These are phyloP conservation scores for Meganola albula DNA, from an alignment of 2,888 invertebrate genomes.

Conservation along the genomic window DNA sequence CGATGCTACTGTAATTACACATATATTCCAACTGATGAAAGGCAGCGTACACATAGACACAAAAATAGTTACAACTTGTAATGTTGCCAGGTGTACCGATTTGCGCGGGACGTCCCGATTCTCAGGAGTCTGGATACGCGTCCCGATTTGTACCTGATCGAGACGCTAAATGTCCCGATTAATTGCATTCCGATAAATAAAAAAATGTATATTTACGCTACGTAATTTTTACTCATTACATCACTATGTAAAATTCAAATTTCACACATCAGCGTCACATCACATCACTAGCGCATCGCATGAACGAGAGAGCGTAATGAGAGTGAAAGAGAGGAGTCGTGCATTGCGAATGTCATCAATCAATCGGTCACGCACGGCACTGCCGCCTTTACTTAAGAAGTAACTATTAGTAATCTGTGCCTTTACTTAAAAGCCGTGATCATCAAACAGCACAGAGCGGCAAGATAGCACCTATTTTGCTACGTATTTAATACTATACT, in stretches of 20 bases:
- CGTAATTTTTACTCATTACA: not conserved
- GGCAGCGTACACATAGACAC: too few relatives aligned
- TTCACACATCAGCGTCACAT: not conserved
- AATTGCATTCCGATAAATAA: not conserved
- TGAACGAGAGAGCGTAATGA: not conserved
- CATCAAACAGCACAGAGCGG: too few relatives aligned
- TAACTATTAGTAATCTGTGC: too few relatives aligned
- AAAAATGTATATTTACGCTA: not conserved
- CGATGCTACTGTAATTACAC: too few relatives aligned
- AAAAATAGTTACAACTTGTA: too few relatives aligned
- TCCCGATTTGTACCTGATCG: not conserved
- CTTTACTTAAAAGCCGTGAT: too few relatives aligned
- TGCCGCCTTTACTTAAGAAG: too few relatives aligned
- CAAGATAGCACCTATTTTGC: too few relatives aligned
- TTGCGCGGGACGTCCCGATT: not conserved
- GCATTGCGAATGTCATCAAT: too few relatives aligned
- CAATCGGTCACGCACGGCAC: too few relatives aligned
- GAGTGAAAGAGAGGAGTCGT: not conserved
- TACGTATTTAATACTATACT: too few relatives aligned
- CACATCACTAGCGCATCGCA: not conserved
- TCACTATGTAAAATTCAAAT: not conserved
- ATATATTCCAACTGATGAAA: too few relatives aligned
- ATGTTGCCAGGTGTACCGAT: not conserved
- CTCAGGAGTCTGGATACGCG: not conserved
- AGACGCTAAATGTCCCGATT: conserved; percentile 4